Percentiles rank a stretch among this genome's conserved stretches.
Conservation (phyloP, 2,113 vertebrate genomes). For the western clawed frog (Xenopus tropicalis) region DNA sequence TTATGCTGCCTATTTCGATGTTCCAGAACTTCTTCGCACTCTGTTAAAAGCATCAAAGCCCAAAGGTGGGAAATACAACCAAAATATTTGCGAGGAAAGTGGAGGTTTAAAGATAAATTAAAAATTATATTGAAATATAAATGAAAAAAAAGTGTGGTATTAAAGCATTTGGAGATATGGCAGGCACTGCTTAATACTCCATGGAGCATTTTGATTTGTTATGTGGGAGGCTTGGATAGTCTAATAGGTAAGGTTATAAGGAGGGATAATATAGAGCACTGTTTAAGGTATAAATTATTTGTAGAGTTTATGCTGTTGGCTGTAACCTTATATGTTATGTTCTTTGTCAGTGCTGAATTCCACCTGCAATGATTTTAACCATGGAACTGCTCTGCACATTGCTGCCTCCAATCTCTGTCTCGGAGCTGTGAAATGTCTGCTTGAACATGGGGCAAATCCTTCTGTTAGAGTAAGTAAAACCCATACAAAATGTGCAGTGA, state of each 20-base stretch:
- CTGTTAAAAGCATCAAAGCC: conserved; percentile 77
- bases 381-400: conserved; percentile 86
- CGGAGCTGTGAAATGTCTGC: conserved; percentile 82
- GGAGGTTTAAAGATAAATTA: neutral
- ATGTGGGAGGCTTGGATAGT: no score
- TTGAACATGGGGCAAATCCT: conserved; percentile 88
- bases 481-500: neutral
- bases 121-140: neutral
- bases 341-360: conserved; percentile 77
- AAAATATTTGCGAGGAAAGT: no score
- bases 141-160: neutral
- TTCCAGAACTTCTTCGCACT: conserved; percentile 81
- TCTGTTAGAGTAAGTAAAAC: conserved; percentile 69
- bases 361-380: conserved; percentile 86
- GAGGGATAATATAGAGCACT: no score
- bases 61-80: conserved; percentile 63
- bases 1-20: conserved; percentile 89
- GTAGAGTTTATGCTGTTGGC: no score
- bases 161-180: no score
- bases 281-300: no score
- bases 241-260: no score
- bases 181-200: no score
- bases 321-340: neutral
- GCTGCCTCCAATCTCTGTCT: conserved; percentile 91
- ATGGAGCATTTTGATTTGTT: no score